phyloP scores from a whole-genome alignment of 2,888 invertebrate genomes.

The Epicampocera succincta region DNA sequence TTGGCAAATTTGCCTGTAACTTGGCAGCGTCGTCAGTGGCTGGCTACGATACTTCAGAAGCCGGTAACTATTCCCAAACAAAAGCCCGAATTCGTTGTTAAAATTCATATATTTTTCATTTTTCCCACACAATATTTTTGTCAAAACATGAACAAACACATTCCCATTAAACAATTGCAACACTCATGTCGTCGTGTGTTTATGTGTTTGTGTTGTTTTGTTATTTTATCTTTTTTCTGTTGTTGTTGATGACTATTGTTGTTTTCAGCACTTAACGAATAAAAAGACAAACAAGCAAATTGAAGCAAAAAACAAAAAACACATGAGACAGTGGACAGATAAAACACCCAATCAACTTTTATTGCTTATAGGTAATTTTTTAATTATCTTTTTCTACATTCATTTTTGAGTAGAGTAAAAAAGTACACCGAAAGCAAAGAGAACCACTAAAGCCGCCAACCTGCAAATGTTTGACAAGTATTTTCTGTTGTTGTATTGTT shows the following conservation, averaged over 20 bases:
- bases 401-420: not conserved
- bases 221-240: constrained; percentile 1
- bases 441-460: constrained; percentile 22
- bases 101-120: constrained; percentile 4
- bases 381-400: not conserved
- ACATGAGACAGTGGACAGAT: constrained; percentile 39
- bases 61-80: constrained; percentile 46
- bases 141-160: constrained; percentile 10
- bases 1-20: not conserved
- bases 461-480: constrained; percentile 38
- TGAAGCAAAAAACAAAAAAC: too few species aligned
- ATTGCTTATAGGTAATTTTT: constrained; percentile 14
- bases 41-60: constrained; percentile 14
- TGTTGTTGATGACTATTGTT: constrained; percentile 13
- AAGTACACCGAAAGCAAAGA: not conserved
- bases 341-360: constrained; percentile 33
- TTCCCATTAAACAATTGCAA: constrained; percentile 33
- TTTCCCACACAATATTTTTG: constrained; percentile 42
- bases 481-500: not conserved
- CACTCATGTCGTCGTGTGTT: not conserved
- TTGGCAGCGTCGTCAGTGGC: not conserved
- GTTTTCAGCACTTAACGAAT: constrained; percentile 25
- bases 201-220: not conserved
- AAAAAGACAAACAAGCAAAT: constrained; percentile 4
- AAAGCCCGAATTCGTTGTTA: not conserved